Percentiles rank a stretch among this genome's conserved stretches.
phyloP scores from a whole-genome alignment of 2,113 vertebrate genomes.

The Peromyscus californicus region DNA sequence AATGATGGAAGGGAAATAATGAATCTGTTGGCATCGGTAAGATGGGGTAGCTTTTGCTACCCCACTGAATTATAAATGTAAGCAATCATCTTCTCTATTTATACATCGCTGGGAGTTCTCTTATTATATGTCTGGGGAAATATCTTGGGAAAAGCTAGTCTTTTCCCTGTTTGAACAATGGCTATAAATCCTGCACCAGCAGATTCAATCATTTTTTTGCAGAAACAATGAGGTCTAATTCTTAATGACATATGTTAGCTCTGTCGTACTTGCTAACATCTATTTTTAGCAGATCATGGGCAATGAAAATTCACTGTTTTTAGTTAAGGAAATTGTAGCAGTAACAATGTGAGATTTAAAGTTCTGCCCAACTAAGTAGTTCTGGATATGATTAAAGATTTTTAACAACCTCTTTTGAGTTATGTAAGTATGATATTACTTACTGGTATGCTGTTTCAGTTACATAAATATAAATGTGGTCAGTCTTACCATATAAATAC shows the following conservation, averaged over 20 bases:
- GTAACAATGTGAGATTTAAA: slow-evolving; percentile 44
- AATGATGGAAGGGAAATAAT: slow-evolving; percentile 17
- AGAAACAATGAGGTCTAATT: slow-evolving; percentile 52
- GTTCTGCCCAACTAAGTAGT: slow-evolving; percentile 28
- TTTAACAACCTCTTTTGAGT: background rate
- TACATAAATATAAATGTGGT: background rate
- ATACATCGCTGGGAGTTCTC: background rate
- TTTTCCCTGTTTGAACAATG: slow-evolving; percentile 60
- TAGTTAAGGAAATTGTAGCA: slow-evolving; percentile 29
- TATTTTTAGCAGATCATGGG: slow-evolving; percentile 55
- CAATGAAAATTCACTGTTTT: slow-evolving; percentile 28
- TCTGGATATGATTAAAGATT: background rate
- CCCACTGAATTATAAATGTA: background rate
- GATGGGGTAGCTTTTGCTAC: slow-evolving; percentile 13
- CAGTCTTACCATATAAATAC: slow-evolving; percentile 21
- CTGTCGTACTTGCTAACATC: slow-evolving; percentile 31
- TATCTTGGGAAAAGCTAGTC: slow-evolving; percentile 29
- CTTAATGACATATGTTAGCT: slow-evolving; percentile 1
- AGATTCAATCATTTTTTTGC: slow-evolving; percentile 29
- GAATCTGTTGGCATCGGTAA: slow-evolving; percentile 27
- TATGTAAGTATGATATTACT: background rate
- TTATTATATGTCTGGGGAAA: slow-evolving; percentile 41
- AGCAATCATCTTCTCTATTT: slow-evolving; percentile 30
- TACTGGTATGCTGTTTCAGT: background rate
- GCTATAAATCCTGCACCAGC: background rate